Evolutionary conservation across 2,797 vertebrate genomes (phyloP).

Genomic region (Cynodonichthys magdalenae): DNA sequence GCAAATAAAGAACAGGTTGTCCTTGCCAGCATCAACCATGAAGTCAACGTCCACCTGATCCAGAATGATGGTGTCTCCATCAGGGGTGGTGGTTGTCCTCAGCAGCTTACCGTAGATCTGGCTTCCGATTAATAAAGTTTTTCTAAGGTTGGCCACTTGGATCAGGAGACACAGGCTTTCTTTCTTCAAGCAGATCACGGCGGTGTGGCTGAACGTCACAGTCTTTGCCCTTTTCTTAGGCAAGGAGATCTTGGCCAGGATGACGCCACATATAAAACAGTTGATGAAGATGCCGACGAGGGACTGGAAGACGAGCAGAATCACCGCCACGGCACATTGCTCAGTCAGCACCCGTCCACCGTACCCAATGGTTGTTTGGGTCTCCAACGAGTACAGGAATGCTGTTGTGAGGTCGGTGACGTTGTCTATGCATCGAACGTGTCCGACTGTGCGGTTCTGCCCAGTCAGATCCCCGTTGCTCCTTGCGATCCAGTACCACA

Average conservation of each 20-base stretch:
- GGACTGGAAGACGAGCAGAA: conserved; percentile 89
- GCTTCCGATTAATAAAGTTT: conserved; percentile 91
- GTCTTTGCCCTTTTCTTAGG: conserved; percentile 93
- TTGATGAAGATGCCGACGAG: conserved; percentile 91
- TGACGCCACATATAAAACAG: conserved; percentile 93
- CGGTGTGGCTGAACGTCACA: conserved; percentile 89
- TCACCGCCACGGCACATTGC: conserved; percentile 87
- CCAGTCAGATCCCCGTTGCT: conserved; percentile 75
- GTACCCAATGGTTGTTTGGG: conserved; percentile 94
- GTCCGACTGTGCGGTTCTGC: conserved; percentile 73
- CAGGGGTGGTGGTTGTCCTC: conserved; percentile 86
- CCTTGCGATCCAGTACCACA: conserved; percentile 83
- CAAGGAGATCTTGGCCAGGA: conserved; percentile 93
- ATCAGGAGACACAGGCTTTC: conserved; percentile 89
- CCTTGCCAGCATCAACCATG: conserved; percentile 89
- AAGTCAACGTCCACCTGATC: conserved; percentile 93
- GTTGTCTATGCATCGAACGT: conserved; percentile 87
- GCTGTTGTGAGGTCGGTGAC: conserved; percentile 90
- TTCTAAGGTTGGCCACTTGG: conserved; percentile 93
- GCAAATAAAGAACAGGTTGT: conserved; percentile 95
- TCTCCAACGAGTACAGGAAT: conserved; percentile 96
- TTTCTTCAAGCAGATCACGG: conserved; percentile 90
- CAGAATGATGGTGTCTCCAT: conserved; percentile 92
- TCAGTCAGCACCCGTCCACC: conserved; percentile 90
- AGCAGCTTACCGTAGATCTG: conserved; percentile 95